These are phyloP conservation scores for Scelioninae gen. 2 DNA, from an alignment of 2,888 invertebrate genomes.

Conservation along the genomic window DNA sequence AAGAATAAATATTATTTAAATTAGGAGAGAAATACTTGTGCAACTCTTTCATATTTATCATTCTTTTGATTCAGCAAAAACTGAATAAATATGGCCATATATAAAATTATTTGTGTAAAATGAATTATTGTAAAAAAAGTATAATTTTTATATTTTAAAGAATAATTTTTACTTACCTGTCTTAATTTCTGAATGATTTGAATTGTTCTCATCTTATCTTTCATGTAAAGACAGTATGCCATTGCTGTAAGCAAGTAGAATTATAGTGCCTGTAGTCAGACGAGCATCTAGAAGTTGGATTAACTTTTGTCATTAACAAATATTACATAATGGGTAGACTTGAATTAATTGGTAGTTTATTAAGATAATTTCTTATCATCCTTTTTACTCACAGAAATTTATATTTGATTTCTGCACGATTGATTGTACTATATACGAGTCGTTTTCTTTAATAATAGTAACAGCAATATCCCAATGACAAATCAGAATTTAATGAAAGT, in stretches of 20 bases:
- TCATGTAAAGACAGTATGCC: slow-evolving; percentile 16
- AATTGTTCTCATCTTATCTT: no score
- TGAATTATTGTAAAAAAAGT: no score
- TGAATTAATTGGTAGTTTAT: not conserved
- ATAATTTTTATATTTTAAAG: no score
- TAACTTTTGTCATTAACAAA: slow-evolving; percentile 32
- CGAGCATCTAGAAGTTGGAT: slow-evolving; percentile 16
- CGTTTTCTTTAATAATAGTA: slow-evolving; percentile 14
- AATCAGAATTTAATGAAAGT: no score
- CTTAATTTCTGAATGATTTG: no score
- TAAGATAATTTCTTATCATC: slow-evolving; percentile 5
- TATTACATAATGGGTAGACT: not conserved
- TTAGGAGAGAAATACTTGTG: not conserved
- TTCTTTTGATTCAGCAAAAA: not conserved
- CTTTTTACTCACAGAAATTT: slow-evolving; percentile 18
- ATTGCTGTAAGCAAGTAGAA: slow-evolving; percentile 26
- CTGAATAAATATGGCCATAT: no score
- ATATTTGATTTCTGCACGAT: slow-evolving; percentile 37
- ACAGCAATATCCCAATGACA: slow-evolving; percentile 10
- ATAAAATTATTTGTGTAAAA: no score
- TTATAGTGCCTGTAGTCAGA: slow-evolving; percentile 27
- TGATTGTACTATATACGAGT: slow-evolving; percentile 12
- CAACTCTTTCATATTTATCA: not conserved
- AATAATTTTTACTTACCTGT: no score
- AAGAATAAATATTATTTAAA: slow-evolving; percentile 36